Evolutionary conservation across 2,888 invertebrate genomes (phyloP).

Genomic region (Epinotia bilunana): DNA sequence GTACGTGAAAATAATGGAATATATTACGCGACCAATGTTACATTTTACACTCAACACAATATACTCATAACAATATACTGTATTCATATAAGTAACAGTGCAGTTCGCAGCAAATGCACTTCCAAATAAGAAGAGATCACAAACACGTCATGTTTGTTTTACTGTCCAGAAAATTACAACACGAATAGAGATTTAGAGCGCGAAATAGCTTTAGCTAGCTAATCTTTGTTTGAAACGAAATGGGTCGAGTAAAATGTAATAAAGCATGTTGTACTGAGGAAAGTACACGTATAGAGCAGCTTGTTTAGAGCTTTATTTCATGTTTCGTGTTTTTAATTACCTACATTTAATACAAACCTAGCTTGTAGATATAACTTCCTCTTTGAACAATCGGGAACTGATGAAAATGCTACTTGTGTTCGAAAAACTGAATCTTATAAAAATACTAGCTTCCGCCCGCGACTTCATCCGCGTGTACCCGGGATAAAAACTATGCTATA

Average conservation of each 20-base stretch:
- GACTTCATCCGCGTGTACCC: too few species aligned
- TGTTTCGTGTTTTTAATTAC: background rate
- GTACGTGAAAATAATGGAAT: background rate
- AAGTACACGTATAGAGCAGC: background rate
- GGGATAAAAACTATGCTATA: too few species aligned
- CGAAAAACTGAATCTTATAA: too few species aligned
- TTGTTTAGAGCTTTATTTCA: background rate
- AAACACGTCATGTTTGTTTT: background rate
- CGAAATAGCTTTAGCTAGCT: background rate
- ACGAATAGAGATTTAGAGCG: background rate
- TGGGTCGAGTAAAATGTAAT: background rate
- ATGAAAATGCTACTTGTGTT: too few species aligned
- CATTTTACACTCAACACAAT: background rate
- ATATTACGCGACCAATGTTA: background rate
- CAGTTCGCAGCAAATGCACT: background rate
- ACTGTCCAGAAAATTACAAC: background rate
- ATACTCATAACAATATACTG: background rate
- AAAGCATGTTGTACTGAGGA: background rate
- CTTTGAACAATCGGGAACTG: too few species aligned
- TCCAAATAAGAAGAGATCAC: background rate
- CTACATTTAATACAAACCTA: background rate
- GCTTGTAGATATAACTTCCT: background rate
- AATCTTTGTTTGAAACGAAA: constrained; percentile 4
- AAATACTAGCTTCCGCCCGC: too few species aligned
- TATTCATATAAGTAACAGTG: background rate